Evolutionary conservation across 2,797 vertebrate genomes (phyloP).

Genomic region (Synanceia verrucosa): DNA sequence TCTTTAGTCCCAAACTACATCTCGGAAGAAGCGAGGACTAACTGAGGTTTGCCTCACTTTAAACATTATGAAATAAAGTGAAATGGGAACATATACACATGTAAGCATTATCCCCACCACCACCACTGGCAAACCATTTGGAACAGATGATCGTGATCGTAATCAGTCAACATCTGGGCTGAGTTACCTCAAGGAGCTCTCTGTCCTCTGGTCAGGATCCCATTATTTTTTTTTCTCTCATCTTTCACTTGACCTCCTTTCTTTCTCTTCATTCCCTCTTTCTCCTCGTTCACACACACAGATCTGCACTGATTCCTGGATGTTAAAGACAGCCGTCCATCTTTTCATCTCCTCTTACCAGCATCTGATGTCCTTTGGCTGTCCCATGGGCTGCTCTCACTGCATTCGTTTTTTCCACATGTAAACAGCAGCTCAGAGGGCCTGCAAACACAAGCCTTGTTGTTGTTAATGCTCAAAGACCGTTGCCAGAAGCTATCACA

Average conservation of each 20-base stretch:
- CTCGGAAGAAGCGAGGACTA: neutral
- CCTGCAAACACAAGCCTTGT: slow-evolving; percentile 24
- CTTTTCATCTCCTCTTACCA: slow-evolving; percentile 31
- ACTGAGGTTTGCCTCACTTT: neutral
- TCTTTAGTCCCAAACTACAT: slow-evolving; percentile 3
- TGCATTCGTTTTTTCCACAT: slow-evolving; percentile 43
- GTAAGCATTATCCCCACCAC: neutral
- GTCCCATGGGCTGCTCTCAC: slow-evolving; percentile 6
- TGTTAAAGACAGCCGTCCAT: slow-evolving; percentile 21
- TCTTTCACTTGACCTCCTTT: slow-evolving; percentile 35
- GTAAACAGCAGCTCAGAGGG: slow-evolving; percentile 54
- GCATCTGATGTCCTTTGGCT: slow-evolving; percentile 47
- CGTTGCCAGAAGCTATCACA: slow-evolving; percentile 23
- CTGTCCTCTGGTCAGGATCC: slow-evolving; percentile 46
- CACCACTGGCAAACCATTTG: slow-evolving; percentile 20
- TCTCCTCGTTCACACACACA: neutral
- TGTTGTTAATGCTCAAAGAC: slow-evolving; percentile 43
- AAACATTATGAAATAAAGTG: neutral
- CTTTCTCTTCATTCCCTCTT: neutral
- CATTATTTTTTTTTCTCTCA: slow-evolving; percentile 32
- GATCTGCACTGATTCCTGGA: neutral
- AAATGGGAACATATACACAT: slow-evolving; percentile 3
- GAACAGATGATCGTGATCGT: slow-evolving; percentile 49
- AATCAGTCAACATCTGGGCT: slow-evolving; percentile 65
- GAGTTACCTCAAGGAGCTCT: slow-evolving; percentile 49